phyloP scores from a whole-genome alignment of 2,113 vertebrate species.

The Oncorhynchus keta region DNA sequence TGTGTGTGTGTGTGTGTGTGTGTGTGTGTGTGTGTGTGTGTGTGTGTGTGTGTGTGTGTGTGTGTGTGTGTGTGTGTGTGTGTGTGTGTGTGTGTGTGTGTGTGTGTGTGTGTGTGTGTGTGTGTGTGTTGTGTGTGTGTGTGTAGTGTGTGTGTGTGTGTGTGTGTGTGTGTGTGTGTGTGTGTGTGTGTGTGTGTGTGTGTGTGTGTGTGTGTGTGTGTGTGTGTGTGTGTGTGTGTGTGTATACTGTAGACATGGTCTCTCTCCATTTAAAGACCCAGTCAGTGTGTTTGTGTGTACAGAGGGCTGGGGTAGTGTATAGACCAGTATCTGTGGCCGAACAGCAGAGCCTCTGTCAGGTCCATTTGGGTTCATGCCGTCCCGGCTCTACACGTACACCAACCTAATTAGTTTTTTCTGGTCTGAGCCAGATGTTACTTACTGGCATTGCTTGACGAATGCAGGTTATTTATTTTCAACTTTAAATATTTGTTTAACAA shows the following conservation, averaged over 20 bases:
- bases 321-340: constrained; percentile 17
- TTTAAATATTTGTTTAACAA: constrained; percentile 25
- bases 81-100: neutral
- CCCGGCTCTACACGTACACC: constrained; percentile 24
- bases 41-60: neutral
- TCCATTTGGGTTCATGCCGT: constrained; percentile 20
- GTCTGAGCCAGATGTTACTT: constrained; percentile 38
- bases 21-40: neutral
- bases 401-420: constrained; percentile 48
- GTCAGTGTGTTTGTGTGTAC: constrained; percentile 54
- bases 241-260: constrained; percentile 8
- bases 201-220: neutral
- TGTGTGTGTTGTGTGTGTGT: no score
- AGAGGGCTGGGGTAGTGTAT: constrained; percentile 22
- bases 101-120: neutral
- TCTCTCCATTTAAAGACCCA: constrained; percentile 25
- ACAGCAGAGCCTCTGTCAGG: constrained; percentile 49
- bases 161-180: neutral
- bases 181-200: no score
- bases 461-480: constrained; percentile 22
- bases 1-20: no score
- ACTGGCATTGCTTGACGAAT: constrained; percentile 14
- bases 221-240: neutral
- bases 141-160: no score
- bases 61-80: neutral